phyloP scores from a whole-genome alignment of 1,140 invertebrate genomes.

The Kradibia gibbosae region DNA sequence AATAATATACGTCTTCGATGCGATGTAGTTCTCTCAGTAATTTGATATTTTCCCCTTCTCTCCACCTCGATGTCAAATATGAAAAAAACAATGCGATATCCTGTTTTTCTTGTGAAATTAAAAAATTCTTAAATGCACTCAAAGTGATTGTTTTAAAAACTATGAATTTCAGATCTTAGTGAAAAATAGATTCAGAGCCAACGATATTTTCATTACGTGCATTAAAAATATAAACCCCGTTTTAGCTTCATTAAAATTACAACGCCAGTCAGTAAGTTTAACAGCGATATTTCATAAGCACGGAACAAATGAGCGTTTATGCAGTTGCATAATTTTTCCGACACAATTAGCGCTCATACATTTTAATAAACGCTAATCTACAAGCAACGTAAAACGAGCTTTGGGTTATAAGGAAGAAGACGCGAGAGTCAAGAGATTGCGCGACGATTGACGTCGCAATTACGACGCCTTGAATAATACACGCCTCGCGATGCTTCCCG shows the following conservation, averaged over 20 bases:
- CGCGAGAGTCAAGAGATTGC: conserved; percentile 50
- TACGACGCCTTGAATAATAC: conserved; percentile 47
- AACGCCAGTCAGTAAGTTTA: neutral
- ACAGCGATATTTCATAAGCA: neutral
- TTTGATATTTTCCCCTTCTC: neutral
- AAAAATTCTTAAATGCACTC: neutral
- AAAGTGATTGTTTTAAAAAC: neutral
- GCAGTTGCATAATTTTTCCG: conserved; percentile 33
- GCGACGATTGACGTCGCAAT: conserved; percentile 54
- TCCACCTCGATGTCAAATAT: neutral
- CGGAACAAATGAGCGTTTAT: conserved; percentile 3
- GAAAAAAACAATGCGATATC: neutral
- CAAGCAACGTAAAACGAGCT: conserved; percentile 9
- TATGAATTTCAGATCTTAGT: neutral
- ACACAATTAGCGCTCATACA: conserved; percentile 19
- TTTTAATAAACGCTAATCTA: conserved; percentile 25
- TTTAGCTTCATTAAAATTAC: conserved; percentile 12
- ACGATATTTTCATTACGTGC: neutral
- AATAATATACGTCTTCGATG: neutral
- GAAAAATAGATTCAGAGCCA: neutral
- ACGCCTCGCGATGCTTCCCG: conserved; percentile 21
- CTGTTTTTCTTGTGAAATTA: neutral
- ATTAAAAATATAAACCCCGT: conserved; percentile 12
- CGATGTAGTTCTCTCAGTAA: neutral
- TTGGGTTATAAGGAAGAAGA: neutral